Conservation (phyloP, 2,888 invertebrate species). For the Mactromeris polynyma region DNA sequence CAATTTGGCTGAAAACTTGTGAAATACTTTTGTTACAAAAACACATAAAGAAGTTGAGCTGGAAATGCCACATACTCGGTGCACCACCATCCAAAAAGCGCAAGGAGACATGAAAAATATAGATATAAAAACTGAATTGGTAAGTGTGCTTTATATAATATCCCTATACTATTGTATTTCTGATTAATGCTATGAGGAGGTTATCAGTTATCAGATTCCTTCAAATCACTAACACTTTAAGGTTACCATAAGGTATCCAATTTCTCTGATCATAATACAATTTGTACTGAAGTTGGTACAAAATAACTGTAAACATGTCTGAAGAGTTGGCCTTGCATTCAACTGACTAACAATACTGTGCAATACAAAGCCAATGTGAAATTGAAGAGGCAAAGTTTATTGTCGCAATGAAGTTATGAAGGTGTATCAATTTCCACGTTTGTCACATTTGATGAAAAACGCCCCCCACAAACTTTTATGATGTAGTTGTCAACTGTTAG, state of each 20-base stretch:
- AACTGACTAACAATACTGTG: background rate
- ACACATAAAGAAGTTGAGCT: too few species aligned
- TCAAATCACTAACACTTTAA: background rate
- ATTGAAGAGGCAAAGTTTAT: slow-evolving; percentile 32
- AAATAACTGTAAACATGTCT: background rate
- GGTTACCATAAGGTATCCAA: background rate
- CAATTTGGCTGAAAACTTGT: too few species aligned
- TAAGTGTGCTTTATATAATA: too few species aligned
- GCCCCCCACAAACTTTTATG: slow-evolving; percentile 29
- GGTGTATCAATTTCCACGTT: slow-evolving; percentile 25
- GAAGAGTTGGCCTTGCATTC: background rate
- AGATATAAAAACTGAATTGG: too few species aligned
- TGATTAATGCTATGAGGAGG: too few species aligned
- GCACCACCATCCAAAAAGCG: too few species aligned
- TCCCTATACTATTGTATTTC: too few species aligned
- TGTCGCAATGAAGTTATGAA: slow-evolving; percentile 12
- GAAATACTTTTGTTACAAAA: too few species aligned
- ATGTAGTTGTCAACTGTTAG: slow-evolving; percentile 30
- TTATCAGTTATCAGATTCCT: too few species aligned
- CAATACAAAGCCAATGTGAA: background rate
- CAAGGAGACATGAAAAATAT: too few species aligned
- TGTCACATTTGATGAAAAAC: slow-evolving; percentile 38
- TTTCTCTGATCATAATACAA: background rate
- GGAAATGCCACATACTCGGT: too few species aligned
- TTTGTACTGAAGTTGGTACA: background rate